phyloP scores from a whole-genome alignment of 2,113 vertebrate species.

The Pedionomus torquatus region DNA sequence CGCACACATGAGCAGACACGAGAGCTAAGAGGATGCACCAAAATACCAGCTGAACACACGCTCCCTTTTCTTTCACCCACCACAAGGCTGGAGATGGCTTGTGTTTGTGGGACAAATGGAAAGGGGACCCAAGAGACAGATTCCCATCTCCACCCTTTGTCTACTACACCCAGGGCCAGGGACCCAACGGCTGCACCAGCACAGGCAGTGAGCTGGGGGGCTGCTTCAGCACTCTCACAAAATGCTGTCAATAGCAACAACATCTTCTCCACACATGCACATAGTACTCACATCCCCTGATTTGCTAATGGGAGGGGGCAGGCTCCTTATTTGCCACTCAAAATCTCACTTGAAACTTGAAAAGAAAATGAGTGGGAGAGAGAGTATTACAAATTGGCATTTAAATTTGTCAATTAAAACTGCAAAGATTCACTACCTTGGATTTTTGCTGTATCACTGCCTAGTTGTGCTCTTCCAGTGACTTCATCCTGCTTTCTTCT shows the following conservation, averaged over 20 bases:
- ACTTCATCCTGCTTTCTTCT: neutral
- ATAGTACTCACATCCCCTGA: neutral
- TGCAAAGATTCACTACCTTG: neutral
- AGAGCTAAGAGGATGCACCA: neutral
- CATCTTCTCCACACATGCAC: neutral
- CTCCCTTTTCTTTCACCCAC: neutral
- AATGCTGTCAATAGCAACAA: neutral
- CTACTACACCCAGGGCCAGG: neutral
- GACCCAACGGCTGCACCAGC: rapidly evolving
- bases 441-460: slow-evolving; percentile 51
- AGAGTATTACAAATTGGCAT: neutral
- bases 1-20: neutral
- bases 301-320: neutral
- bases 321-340: neutral
- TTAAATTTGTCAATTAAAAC: slow-evolving; percentile 37
- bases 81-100: neutral
- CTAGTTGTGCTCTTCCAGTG: neutral
- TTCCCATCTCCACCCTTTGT: neutral
- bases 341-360: neutral
- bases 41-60: neutral
- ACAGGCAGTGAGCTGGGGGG: neutral
- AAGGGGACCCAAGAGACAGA: neutral
- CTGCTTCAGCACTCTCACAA: neutral
- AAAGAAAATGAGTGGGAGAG: slow-evolving; percentile 5
- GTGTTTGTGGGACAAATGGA: neutral